Evolutionary conservation across 2,888 invertebrate species (phyloP), one percentile per base, ranked within the genome.

Genomic region (Idaea dimidiata): DNA sequence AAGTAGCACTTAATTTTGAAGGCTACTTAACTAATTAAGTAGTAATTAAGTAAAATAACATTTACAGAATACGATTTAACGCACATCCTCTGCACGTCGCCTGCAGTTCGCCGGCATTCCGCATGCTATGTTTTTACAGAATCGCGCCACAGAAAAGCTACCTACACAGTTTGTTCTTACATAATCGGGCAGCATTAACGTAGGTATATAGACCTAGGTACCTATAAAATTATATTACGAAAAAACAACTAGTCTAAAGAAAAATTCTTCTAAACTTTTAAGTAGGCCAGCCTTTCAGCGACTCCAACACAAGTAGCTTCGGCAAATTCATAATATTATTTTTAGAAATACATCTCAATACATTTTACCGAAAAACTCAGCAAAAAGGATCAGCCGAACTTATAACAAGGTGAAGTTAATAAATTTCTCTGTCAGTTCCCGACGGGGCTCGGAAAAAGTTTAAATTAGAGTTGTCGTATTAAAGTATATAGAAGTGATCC

Each of bases 381-480:
- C 59, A 66, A 67, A 67, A 71, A 69, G 68, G 67, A 69, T 69
- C 68, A 60, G 63, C 43, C 66, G 54, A 72, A 74, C 60, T 74
- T 72, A 70, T 68, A 72, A 70, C 71, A 69, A 72, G 72, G 64
- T 67, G 65, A 64, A 72, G 73, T 73, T 73, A 73, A 72, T 73
- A 74, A 71, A 71, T 73, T 73, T 71, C 66, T 71, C 71, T 71
- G 74, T 71, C 72, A 69, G 65, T 65, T 66, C 68, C 71, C 70
- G 65, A 61, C 68, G 71, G 70, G 66, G 54, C 58, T 61, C 61
- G 69, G 72, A 69, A 72, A 72, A 74, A 74, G 70, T 74, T 74
- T 74, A 73, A 74, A 74, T 74, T 72, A 71, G 73, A 68, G 71
- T 71, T 68, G 71, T 72, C 73, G 72, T 67, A 71, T 70, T 73